Percentiles rank a stretch among this genome's conserved stretches.
These are phyloP conservation scores for Limenitis camilla DNA, from an alignment of 2,888 invertebrate species.

Conservation along the genomic window DNA sequence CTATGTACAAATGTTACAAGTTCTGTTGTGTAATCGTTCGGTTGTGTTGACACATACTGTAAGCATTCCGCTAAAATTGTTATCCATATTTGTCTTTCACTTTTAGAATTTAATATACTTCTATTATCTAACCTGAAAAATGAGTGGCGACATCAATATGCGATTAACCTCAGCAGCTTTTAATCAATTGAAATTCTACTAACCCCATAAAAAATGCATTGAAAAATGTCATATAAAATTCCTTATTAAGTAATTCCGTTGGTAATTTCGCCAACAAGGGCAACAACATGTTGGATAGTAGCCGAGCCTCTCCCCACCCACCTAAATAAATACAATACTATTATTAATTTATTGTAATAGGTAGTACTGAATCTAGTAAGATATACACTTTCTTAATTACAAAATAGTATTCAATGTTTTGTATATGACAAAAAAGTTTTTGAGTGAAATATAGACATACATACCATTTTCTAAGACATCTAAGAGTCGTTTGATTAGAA, in stretches of 20 bases:
- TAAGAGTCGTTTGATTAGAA: slow-evolving; percentile 63
- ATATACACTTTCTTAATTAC: too few relatives aligned
- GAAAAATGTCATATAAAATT: slow-evolving; percentile 80
- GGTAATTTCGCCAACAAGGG: slow-evolving; percentile 84
- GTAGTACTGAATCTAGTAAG: neutral
- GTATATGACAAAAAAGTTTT: too few relatives aligned
- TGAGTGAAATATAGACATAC: too few relatives aligned
- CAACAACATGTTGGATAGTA: slow-evolving; percentile 82
- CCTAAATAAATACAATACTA: slow-evolving; percentile 48
- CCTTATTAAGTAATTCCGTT: slow-evolving; percentile 56
- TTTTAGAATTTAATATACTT: slow-evolving; percentile 75
- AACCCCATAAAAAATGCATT: slow-evolving; percentile 80
- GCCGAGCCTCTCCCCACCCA: slow-evolving; percentile 84
- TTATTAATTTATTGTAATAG: neutral
- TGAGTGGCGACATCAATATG: neutral
- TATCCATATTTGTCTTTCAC: slow-evolving; percentile 80
- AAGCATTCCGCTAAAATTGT: slow-evolving; percentile 84
- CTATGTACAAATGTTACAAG: slow-evolving; percentile 39
- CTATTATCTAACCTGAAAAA: slow-evolving; percentile 75
- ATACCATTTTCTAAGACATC: slow-evolving; percentile 52
- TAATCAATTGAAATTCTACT: too few relatives aligned
- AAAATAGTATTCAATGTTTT: too few relatives aligned
- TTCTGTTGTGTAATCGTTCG: slow-evolving; percentile 32
- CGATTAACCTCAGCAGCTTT: too few relatives aligned
- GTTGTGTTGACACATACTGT: slow-evolving; percentile 47